Base-by-base conservation (phyloP, 2,113 vertebrate genomes). In the Cheilinus undulatus region DNA sequence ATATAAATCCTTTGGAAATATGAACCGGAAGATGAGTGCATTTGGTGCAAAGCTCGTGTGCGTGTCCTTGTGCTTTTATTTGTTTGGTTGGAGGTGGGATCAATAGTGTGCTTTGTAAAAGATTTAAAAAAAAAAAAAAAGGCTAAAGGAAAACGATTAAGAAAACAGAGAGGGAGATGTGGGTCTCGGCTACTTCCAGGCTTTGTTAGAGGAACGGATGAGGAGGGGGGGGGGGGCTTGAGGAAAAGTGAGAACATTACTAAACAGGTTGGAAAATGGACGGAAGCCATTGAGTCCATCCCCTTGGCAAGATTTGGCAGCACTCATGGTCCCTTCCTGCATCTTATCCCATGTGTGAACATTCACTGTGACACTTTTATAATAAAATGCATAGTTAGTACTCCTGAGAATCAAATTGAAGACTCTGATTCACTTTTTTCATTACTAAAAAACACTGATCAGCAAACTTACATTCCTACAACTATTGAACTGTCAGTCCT, bases 171-270 rank as follows among this genome's bases (percentile, higher is more conserved):
- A 86, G 77, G 83, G 87, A 90, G 87, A 90, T 92, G 88, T 89
- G 49, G 91, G 91, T 94, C 92, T 93, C 81, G 72, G 92, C 91
- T 62, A 90, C 90, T 90, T 93, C 93, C 91, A 91, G 93, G 93
- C 81, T 93, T 94, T 95, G 95, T 96, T 58, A 89, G 85, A 92
- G 51, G 56, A 89, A 89, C 93, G 90, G 93, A 89, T 89, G 88
- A 80, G 76, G 9, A 19, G 36, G 30, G 80, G 69, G 80, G 73
- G 70, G 86, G 89, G 75, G 9, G 89, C 76, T 78, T 85, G 75
- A 92, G 93, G 88, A 94, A 94, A 93, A 93, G 92, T 93, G 92
- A 93, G 90, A 93, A 89, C 91, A 93, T 93, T 92, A 93, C 89
- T 88, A 88, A 93, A 92, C 86, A 85, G 88, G 88, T 88, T 88